Conservation (phyloP, 1,140 invertebrate genomes). For the Drosophila ogumai region DNA sequence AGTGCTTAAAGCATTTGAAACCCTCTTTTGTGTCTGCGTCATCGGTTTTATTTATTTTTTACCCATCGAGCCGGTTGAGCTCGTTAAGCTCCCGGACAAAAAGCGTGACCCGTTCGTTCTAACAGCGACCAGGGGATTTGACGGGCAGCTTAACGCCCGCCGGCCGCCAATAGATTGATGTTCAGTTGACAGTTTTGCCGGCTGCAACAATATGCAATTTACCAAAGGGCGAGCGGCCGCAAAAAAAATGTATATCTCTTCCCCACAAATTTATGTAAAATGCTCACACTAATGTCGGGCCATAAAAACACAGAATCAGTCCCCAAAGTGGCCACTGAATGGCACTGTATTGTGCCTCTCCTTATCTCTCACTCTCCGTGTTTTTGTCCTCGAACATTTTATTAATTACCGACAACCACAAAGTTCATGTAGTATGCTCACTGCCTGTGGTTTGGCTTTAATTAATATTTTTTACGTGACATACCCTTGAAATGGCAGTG, state of each 20-base stretch:
- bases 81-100: constrained; percentile 69
- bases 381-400: constrained; percentile 55
- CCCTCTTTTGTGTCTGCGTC: constrained; percentile 73
- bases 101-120: constrained; percentile 65
- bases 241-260: neutral
- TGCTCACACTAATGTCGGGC: constrained; percentile 55
- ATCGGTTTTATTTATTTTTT: constrained; percentile 54
- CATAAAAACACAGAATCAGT: constrained; percentile 35
- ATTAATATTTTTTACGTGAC: constrained; percentile 66
- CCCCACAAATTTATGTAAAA: constrained; percentile 41
- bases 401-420: constrained; percentile 74
- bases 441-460: constrained; percentile 71
- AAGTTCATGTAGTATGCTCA: constrained; percentile 64
- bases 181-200: constrained; percentile 69
- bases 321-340: constrained; percentile 64
- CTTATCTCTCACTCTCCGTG: neutral
- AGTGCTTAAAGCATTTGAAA: constrained; percentile 68
- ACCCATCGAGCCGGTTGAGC: constrained; percentile 49
- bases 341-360: constrained; percentile 2
- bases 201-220: constrained; percentile 66
- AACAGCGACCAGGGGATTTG: constrained; percentile 62
- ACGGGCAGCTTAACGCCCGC: constrained; percentile 65
- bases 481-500: constrained; percentile 4
- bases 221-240: constrained; percentile 9
- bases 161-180: constrained; percentile 76